phyloP scores from a whole-genome alignment of 2,797 vertebrate species.

The Platyrinchus mystaceus region DNA sequence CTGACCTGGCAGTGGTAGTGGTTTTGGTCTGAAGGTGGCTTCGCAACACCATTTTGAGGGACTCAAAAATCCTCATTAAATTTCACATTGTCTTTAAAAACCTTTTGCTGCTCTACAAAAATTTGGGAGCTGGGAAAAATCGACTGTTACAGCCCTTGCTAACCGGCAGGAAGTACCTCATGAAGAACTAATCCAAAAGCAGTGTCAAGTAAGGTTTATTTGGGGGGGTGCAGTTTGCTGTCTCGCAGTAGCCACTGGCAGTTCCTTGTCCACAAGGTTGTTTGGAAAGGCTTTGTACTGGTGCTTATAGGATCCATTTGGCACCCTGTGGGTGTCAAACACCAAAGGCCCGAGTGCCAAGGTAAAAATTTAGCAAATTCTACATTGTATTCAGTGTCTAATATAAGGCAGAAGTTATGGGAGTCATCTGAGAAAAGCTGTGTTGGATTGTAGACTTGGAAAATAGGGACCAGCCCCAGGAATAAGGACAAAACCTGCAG shows the following conservation, averaged over 20 bases:
- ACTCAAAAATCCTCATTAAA: not conserved
- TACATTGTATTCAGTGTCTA: accelerated
- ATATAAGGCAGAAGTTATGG: not conserved
- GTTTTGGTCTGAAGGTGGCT: not conserved
- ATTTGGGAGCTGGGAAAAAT: not conserved
- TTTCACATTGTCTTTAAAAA: not conserved
- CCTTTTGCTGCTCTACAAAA: not conserved
- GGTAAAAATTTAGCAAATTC: not conserved
- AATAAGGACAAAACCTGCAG: not conserved
- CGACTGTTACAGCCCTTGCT: accelerated
- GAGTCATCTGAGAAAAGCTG: not conserved
- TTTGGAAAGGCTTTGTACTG: not conserved
- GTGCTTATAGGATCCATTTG: accelerated
- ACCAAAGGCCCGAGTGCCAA: not conserved
- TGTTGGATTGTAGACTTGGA: not conserved
- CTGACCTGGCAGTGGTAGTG: not conserved
- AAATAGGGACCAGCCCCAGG: not conserved
- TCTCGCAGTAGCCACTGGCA: accelerated
- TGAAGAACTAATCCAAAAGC: not conserved
- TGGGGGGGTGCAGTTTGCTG: accelerated
- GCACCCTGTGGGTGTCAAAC: not conserved
- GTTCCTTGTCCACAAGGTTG: not conserved
- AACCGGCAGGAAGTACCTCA: not conserved
- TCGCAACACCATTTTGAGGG: not conserved
- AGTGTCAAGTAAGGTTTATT: not conserved